Conservation (phyloP, 2,797 vertebrate species). For the Thripadectes ignobilis region DNA sequence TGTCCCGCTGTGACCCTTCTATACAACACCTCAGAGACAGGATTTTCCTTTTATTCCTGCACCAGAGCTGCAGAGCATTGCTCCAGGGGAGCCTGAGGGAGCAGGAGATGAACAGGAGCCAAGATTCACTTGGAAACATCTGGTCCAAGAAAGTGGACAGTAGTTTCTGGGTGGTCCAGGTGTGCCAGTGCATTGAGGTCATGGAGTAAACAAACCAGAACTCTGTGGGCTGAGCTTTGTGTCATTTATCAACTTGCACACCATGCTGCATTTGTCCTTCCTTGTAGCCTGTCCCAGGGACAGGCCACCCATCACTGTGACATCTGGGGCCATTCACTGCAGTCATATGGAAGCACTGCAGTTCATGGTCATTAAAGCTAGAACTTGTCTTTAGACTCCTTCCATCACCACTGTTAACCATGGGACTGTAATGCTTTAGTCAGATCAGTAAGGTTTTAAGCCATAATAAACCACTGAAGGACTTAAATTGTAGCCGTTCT, state of each 20-base stretch:
- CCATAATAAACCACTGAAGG: background rate
- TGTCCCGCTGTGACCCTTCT: background rate
- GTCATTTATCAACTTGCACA: background rate
- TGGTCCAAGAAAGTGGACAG: background rate
- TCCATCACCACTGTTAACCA: background rate
- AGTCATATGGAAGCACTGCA: rapidly evolving
- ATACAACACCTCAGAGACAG: background rate
- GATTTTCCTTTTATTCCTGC: background rate
- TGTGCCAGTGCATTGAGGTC: background rate
- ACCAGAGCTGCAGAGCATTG: background rate
- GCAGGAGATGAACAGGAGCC: background rate
- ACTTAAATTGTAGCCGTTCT: background rate
- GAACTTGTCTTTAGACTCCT: background rate
- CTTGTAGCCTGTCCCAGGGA: background rate
- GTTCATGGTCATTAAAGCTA: background rate
- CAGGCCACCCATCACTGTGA: background rate
- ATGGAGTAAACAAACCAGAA: background rate
- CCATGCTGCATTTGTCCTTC: background rate
- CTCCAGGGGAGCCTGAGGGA: background rate
- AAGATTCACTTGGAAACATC: conserved; percentile 10
- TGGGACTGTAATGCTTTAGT: background rate
- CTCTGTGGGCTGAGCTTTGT: background rate
- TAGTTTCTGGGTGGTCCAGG: conserved; percentile 31
- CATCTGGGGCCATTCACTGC: background rate
- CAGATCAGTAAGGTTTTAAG: background rate